phyloP scores from a whole-genome alignment of 2,797 vertebrate species.

The Falco novaeseelandiae region DNA sequence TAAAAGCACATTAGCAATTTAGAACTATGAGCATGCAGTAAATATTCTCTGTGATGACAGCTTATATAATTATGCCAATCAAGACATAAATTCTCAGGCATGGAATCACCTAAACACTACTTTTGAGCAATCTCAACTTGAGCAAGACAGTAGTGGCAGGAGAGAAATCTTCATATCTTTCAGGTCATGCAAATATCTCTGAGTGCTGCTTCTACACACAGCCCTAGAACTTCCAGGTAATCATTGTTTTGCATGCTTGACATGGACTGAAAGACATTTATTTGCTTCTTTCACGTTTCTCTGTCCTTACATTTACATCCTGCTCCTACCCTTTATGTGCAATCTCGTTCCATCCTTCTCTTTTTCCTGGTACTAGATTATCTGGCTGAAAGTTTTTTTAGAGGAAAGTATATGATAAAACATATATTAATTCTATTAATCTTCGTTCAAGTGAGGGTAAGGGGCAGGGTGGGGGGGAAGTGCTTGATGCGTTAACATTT shows the following conservation, averaged over 20 bases:
- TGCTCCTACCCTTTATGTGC: background rate
- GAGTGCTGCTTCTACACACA: background rate
- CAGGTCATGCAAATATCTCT: background rate
- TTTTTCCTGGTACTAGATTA: background rate
- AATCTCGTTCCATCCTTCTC: background rate
- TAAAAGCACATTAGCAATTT: background rate
- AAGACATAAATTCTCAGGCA: background rate
- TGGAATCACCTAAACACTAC: background rate
- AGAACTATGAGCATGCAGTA: background rate
- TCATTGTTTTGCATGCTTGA: background rate
- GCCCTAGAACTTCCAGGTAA: background rate
- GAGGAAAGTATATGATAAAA: background rate
- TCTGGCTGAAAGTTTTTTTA: background rate
- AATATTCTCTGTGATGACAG: background rate
- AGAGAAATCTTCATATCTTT: background rate
- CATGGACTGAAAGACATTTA: background rate
- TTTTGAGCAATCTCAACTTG: background rate
- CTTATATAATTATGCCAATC: background rate
- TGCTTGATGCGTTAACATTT: background rate
- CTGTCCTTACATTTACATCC: background rate
- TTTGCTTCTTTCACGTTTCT: background rate
- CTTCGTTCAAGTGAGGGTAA: background rate
- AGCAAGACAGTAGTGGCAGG: background rate
- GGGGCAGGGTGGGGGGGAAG: background rate
- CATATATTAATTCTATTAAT: background rate